These are phyloP conservation scores for Tyto alba DNA, from an alignment of 2,113 vertebrate genomes.

Conservation along the genomic window DNA sequence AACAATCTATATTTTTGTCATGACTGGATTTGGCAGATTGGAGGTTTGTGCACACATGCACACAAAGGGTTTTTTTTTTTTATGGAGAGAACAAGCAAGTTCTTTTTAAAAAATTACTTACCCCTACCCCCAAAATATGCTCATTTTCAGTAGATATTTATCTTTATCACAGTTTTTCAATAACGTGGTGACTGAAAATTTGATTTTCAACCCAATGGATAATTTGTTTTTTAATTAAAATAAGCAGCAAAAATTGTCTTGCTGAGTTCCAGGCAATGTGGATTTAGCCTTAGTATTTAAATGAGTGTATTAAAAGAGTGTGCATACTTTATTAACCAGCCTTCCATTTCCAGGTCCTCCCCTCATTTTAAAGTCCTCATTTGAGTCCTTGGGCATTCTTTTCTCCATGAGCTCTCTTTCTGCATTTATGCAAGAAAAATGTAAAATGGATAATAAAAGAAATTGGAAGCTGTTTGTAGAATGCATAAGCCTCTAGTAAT, in stretches of 20 bases:
- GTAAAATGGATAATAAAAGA: not conserved
- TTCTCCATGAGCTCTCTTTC: not conserved
- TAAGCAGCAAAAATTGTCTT: not conserved
- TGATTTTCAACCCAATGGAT: not conserved
- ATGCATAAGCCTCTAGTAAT: not conserved
- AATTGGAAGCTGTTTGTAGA: not conserved
- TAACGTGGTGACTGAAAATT: not conserved
- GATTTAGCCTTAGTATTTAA: not conserved
- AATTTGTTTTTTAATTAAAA: not conserved
- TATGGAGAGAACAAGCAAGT: not conserved
- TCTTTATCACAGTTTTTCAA: not conserved
- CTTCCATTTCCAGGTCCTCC: not conserved
- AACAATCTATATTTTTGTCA: not conserved
- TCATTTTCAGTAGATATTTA: not conserved
- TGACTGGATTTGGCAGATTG: not conserved
- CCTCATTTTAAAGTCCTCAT: not conserved
- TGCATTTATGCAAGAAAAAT: not conserved
- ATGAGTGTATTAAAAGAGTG: not conserved
- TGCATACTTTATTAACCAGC: not conserved
- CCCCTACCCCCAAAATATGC: fast-evolving
- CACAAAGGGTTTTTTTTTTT: not conserved
- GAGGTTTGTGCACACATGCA: not conserved
- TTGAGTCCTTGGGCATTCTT: not conserved
- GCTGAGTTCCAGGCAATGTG: not conserved
- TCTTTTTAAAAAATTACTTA: not conserved